phyloP scores from a whole-genome alignment of 2,113 vertebrate species.

The Varanus komodoensis region DNA sequence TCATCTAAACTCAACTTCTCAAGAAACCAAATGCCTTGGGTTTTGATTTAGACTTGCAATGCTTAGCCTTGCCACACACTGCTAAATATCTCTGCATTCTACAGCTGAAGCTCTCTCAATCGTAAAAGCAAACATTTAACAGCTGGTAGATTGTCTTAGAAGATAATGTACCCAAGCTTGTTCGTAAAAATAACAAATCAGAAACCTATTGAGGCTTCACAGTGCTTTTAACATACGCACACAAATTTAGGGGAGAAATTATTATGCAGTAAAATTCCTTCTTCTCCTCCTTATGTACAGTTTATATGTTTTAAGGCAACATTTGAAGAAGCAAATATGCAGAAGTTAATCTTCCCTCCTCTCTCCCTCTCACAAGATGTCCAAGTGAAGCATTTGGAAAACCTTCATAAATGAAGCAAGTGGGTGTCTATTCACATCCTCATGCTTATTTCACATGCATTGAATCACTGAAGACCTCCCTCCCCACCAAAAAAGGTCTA shows the following conservation, averaged over 20 bases:
- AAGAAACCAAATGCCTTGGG: conserved; percentile 10
- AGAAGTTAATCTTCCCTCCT: neutral
- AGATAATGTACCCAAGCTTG: conserved; percentile 14
- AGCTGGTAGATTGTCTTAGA: conserved; percentile 23
- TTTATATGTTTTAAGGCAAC: neutral
- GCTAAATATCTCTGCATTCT: neutral
- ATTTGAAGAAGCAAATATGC: neutral
- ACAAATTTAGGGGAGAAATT: conserved; percentile 1
- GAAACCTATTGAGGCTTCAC: conserved; percentile 17
- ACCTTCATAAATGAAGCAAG: neutral
- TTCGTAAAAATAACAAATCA: conserved; percentile 37
- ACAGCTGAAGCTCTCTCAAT: conserved; percentile 4
- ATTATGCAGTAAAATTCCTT: conserved; percentile 27
- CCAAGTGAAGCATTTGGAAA: neutral
- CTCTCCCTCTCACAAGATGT: conserved; percentile 4
- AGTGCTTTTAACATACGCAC: conserved; percentile 20
- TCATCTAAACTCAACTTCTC: neutral
- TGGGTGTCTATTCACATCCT: neutral
- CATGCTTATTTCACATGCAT: neutral
- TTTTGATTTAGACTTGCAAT: neutral
- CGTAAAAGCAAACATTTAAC: neutral
- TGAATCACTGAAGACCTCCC: neutral
- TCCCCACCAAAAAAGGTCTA: neutral
- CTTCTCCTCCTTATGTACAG: conserved; percentile 4
- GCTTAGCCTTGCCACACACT: neutral